Evolutionary conservation across 2,797 vertebrate species (phyloP), one percentile per base, ranked within the genome.

Genomic region (Semaprochilodus insignis): DNA sequence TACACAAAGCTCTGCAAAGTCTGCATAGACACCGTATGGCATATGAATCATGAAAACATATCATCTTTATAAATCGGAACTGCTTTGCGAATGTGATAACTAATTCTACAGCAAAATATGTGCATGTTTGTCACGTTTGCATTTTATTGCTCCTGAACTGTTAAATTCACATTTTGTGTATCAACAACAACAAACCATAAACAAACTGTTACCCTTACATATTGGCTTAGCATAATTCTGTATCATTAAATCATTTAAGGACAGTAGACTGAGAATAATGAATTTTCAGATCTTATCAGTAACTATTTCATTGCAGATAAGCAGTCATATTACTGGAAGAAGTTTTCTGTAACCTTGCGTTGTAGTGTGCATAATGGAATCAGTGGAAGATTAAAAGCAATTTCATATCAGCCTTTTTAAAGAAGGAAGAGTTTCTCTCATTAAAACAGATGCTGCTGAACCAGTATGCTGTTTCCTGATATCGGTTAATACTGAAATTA

Each of bases 1-100:
- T 83, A 77, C 76, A 87, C 77, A 88, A 85, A 83, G 86, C 83
- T 87, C 77, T 65, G 59, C n/a, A 25, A 63, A 82, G 74, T 80
- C 78, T 83, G 73, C 75, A 80, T 85, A 87, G 77, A 82, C 76
- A 72, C 77, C 78, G 83, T 82, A 78, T 84, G 79, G 74, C 73
- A 34, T 82, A 48, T 83, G 70, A 75, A 74, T 81, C 60, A 77
- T 27, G 75, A 72, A 83, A 80, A 81, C 79, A 81, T 72, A 84
- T 57, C 74, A 59, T 52, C 78, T 66, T 73, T 55, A 55, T 27
- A 69, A 78, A 81, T 71, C 71, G 27, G 63, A 48, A 81, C 57
- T 72, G 73, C 72, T 81, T 81, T 77, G 59, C 70, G 51, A 73
- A 81, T 5, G 83, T 81, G 78, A 84, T 84, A 84, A 84, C 83